A percentile compares a stretch with the other conserved stretches of the same genome.
Evolutionary conservation across 2,888 invertebrate genomes (phyloP).

Genomic region (Pasiphila rectangulata): DNA sequence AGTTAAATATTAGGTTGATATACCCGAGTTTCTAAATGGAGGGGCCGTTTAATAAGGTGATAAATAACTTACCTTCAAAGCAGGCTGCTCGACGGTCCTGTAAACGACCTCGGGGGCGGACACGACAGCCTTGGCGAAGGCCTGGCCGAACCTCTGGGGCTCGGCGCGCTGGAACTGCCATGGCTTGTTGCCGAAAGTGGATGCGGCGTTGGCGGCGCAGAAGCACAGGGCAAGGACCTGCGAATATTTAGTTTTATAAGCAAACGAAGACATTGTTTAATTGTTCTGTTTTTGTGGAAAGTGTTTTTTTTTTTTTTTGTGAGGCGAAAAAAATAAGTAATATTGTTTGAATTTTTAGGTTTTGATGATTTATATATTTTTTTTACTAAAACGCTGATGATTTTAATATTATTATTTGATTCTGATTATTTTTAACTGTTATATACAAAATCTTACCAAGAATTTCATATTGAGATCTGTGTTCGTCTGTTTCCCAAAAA

Average conservation of each 20-base stretch:
- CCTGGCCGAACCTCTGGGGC: slow-evolving; percentile 12
- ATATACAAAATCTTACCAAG: slow-evolving; percentile 48
- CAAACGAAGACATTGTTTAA: neutral
- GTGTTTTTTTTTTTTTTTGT: too few relatives aligned
- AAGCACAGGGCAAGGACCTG: slow-evolving; percentile 36
- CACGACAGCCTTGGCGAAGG: slow-evolving; percentile 7
- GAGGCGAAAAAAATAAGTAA: too few relatives aligned
- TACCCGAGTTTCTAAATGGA: too few relatives aligned
- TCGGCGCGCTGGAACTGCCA: slow-evolving; percentile 9
- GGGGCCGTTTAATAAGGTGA: too few relatives aligned
- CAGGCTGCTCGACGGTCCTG: slow-evolving; percentile 2
- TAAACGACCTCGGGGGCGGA: slow-evolving; percentile 3
- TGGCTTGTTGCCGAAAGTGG: slow-evolving; percentile 18
- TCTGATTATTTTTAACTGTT: too few relatives aligned
- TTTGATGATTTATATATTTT: too few relatives aligned
- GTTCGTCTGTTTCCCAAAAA: slow-evolving; percentile 43
- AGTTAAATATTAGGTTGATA: too few relatives aligned
- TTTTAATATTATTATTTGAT: too few relatives aligned
- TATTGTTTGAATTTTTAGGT: too few relatives aligned
- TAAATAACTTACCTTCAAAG: neutral
- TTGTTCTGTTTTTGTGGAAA: neutral
- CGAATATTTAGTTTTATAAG: neutral
- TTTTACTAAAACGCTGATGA: too few relatives aligned
- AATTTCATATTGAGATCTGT: slow-evolving; percentile 56
- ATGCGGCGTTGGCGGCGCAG: slow-evolving; percentile 33